phyloP scores from a whole-genome alignment of 1,140 invertebrate genomes.

The Pemphigus obesinymphae region DNA sequence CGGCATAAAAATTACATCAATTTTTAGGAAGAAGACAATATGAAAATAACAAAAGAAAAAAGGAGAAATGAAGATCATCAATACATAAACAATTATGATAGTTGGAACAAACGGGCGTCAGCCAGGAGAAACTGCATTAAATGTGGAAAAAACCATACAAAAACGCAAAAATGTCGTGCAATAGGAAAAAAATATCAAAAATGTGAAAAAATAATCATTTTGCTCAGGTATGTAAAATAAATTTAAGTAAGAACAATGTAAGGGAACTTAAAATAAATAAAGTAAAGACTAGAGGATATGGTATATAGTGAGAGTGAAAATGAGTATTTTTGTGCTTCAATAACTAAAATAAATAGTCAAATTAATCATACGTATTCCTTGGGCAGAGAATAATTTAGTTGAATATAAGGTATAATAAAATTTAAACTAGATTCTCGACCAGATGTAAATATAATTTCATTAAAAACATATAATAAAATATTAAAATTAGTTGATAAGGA shows the following conservation, averaged over 20 bases:
- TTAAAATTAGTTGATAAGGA: background rate
- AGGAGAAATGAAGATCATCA: background rate
- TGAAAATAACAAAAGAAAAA: background rate
- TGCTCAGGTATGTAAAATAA: too few species aligned
- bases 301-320: background rate
- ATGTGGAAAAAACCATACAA: background rate
- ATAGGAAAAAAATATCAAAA: background rate
- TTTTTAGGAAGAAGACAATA: background rate
- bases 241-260: too few species aligned
- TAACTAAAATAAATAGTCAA: background rate
- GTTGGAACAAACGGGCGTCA: background rate
- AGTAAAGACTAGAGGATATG: background rate
- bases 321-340: background rate
- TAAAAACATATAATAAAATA: background rate
- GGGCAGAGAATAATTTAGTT: background rate
- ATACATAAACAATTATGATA: background rate
- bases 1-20: background rate
- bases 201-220: background rate
- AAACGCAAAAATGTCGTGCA: background rate
- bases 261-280: background rate
- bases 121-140: background rate
- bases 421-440: too few species aligned
- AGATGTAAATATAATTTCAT: slow-evolving; percentile 4
- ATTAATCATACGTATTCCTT: background rate
- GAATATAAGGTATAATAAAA: background rate